Conservation (phyloP, 2,113 vertebrate genomes). For the Callorhinus ursinus region DNA sequence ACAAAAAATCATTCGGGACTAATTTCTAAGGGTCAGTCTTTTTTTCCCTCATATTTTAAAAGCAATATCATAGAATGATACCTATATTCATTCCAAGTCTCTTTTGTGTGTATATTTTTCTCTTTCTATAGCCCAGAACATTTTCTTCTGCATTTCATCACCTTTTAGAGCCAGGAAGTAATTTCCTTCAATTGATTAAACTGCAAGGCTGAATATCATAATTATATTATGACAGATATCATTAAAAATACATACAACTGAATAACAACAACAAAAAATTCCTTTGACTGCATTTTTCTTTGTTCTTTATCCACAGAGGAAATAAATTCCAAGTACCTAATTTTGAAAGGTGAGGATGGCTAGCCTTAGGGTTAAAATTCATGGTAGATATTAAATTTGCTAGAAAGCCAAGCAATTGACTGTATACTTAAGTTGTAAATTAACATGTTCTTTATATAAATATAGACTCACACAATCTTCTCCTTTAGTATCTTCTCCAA, state of each 20-base stretch:
- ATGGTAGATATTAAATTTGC: constrained; percentile 48
- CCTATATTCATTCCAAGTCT: background rate
- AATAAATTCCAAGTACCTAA: constrained; percentile 20
- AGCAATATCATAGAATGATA: background rate
- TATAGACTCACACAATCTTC: background rate
- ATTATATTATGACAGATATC: constrained; percentile 36
- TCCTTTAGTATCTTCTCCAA: background rate
- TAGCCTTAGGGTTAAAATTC: constrained; percentile 44
- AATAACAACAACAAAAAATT: background rate
- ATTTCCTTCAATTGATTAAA: constrained; percentile 46
- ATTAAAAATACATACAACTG: constrained; percentile 52
- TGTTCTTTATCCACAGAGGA: constrained; percentile 51
- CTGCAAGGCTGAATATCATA: background rate
- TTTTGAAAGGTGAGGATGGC: constrained; percentile 52
- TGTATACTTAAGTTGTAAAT: constrained; percentile 26
- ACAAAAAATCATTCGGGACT: constrained; percentile 6
- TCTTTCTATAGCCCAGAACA: background rate
- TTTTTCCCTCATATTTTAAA: background rate
- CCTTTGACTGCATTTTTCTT: background rate
- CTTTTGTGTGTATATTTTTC: background rate
- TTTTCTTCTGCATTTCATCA: background rate
- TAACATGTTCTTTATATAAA: background rate
- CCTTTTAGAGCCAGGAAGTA: background rate
- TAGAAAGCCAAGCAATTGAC: background rate
- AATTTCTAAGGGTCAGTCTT: background rate